Conservation (phyloP, 2,113 vertebrate genomes). For the Burhinus oedicnemus region DNA sequence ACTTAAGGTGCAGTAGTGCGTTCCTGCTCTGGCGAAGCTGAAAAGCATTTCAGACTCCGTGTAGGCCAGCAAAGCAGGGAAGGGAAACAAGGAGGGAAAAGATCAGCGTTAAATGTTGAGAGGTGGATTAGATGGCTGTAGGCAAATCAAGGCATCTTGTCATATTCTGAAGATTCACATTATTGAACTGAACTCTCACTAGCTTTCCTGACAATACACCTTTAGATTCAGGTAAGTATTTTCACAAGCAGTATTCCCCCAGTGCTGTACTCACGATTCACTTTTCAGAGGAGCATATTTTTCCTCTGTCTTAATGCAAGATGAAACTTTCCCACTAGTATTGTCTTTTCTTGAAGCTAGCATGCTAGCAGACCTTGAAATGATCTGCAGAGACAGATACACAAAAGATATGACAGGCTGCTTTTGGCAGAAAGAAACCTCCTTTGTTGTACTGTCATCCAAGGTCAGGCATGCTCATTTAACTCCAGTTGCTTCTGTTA, state of each 20-base stretch:
- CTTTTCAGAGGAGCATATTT: conserved; percentile 17
- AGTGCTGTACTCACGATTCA: background rate
- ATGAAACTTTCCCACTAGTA: background rate
- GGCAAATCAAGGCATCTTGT: background rate
- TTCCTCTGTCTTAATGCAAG: background rate
- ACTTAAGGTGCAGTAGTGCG: background rate
- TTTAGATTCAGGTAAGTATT: background rate
- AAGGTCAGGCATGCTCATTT: background rate
- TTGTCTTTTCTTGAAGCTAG: conserved; percentile 37
- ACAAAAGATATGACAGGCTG: conserved; percentile 51
- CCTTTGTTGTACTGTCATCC: conserved; percentile 42
- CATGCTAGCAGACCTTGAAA: conserved; percentile 33
- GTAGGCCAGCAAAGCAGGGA: background rate
- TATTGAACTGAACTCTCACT: background rate
- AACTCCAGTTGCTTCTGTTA: conserved; percentile 7
- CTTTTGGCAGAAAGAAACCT: conserved; percentile 35
- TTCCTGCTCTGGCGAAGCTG: background rate
- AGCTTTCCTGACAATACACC: background rate
- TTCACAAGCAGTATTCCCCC: background rate
- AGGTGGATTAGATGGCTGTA: background rate
- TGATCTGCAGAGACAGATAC: conserved; percentile 26
- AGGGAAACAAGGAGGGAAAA: background rate
- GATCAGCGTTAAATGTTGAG: background rate
- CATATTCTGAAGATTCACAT: background rate
- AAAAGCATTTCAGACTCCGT: background rate